Percentiles rank a stretch among this genome's conserved stretches.
Evolutionary conservation across 2,888 invertebrate genomes (phyloP).

Genomic region (Prosopocoilus inquinatus): DNA sequence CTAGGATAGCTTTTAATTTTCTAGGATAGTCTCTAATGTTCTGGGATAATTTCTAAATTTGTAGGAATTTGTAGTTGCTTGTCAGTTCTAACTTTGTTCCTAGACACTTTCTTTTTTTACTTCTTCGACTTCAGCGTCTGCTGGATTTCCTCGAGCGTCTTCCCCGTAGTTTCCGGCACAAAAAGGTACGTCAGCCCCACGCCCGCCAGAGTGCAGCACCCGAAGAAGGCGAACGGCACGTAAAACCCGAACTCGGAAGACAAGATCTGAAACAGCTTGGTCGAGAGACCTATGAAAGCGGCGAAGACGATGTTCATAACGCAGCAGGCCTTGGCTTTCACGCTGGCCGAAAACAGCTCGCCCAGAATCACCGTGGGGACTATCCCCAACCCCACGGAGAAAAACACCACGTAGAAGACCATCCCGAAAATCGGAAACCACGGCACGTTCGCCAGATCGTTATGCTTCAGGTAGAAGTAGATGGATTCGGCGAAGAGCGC

Average conservation of each 20-base stretch:
- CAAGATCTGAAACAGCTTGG: constrained; percentile 38
- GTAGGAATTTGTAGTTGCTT: too few relatives aligned
- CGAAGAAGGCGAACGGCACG: constrained; percentile 38
- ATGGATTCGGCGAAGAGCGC: constrained; percentile 31
- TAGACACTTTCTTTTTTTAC: background rate
- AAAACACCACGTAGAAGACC: constrained; percentile 29
- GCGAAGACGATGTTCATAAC: constrained; percentile 33
- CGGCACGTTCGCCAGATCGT: constrained; percentile 16
- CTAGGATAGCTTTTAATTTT: too few relatives aligned
- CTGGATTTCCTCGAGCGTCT: constrained; percentile 47
- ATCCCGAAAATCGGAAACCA: constrained; percentile 31
- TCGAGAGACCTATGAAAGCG: constrained; percentile 28
- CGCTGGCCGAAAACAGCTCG: constrained; percentile 34
- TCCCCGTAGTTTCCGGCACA: constrained; percentile 45
- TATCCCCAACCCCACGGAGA: constrained; percentile 30
- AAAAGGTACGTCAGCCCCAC: constrained; percentile 34
- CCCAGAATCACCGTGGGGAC: constrained; percentile 33
- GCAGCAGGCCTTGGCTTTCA: constrained; percentile 35
- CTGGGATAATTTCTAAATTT: too few relatives aligned
- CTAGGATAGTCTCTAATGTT: too few relatives aligned
- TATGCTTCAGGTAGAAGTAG: constrained; percentile 35
- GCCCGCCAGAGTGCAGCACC: constrained; percentile 29
- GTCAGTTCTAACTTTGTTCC: too few relatives aligned
- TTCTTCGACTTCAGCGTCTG: constrained; percentile 33
- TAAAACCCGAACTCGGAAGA: constrained; percentile 35